Conservation (phyloP, 1,140 invertebrate genomes). For the Polypedilum vanderplanki region DNA sequence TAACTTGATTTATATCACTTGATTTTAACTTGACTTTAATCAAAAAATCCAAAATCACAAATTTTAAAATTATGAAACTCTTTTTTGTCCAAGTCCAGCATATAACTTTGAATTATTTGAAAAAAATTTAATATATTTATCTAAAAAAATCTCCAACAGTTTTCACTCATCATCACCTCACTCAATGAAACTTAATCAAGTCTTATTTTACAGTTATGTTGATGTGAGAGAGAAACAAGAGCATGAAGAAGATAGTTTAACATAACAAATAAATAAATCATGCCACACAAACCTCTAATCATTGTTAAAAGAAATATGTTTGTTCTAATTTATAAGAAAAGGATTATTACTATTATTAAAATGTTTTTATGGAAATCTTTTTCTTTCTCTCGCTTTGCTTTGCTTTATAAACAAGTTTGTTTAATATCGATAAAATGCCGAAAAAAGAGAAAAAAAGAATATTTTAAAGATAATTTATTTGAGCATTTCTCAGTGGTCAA, state of each 20-base stretch:
- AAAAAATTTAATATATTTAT: too few species aligned
- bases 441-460: not conserved
- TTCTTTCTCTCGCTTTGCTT: not conserved
- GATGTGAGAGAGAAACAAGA: too few species aligned
- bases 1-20: too few species aligned
- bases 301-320: not conserved
- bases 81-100: too few species aligned
- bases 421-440: not conserved
- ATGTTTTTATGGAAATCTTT: not conserved
- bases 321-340: conserved; percentile 16
- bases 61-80: too few species aligned
- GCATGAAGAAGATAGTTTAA: not conserved
- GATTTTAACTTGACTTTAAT: too few species aligned
- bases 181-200: too few species aligned
- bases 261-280: conserved; percentile 14
- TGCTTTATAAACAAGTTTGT: not conserved
- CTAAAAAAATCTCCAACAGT: too few species aligned
- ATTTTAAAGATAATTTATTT: conserved; percentile 15
- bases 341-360: not conserved
- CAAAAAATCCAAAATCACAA: too few species aligned
- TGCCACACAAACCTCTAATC: not conserved
- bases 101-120: too few species aligned
- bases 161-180: too few species aligned
- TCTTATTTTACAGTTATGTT: too few species aligned
- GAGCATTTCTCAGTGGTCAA: not conserved